Evolutionary conservation across 2,113 vertebrate genomes (phyloP).

Genomic region (Nicator chloris): DNA sequence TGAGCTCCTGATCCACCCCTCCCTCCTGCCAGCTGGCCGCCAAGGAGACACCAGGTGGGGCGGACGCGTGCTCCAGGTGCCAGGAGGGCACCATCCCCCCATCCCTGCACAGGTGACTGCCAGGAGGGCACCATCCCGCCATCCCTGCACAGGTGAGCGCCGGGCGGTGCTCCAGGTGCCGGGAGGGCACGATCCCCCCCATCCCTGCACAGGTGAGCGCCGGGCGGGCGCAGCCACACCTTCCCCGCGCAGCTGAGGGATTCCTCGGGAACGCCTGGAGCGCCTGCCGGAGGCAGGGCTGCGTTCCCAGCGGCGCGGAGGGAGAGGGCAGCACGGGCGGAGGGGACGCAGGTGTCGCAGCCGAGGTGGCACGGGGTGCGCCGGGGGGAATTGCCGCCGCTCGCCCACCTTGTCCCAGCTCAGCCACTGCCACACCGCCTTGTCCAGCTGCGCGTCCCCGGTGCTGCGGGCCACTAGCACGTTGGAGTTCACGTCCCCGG

Average conservation of each 20-base stretch:
- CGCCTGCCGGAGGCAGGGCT: accelerated
- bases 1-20: neutral
- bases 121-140: no score
- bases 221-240: accelerated
- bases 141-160: neutral
- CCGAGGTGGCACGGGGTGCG: neutral
- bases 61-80: neutral
- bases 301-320: neutral
- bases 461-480: constrained; percentile 63
- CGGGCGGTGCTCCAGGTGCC: neutral
- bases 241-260: accelerated
- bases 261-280: accelerated
- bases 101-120: neutral
- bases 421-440: constrained; percentile 82
- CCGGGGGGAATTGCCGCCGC: neutral
- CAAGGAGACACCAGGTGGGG: neutral
- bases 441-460: constrained; percentile 83
- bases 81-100: neutral
- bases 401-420: constrained; percentile 85
- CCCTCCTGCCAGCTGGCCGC: neutral
- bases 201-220: neutral
- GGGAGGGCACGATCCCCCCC: neutral
- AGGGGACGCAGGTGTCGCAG: neutral
- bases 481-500: constrained; percentile 80
- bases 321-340: neutral